Evolutionary conservation across 2,888 invertebrate genomes (phyloP), one percentile per base, ranked within the genome.

Genomic region (Didymodactylos carnosus): DNA sequence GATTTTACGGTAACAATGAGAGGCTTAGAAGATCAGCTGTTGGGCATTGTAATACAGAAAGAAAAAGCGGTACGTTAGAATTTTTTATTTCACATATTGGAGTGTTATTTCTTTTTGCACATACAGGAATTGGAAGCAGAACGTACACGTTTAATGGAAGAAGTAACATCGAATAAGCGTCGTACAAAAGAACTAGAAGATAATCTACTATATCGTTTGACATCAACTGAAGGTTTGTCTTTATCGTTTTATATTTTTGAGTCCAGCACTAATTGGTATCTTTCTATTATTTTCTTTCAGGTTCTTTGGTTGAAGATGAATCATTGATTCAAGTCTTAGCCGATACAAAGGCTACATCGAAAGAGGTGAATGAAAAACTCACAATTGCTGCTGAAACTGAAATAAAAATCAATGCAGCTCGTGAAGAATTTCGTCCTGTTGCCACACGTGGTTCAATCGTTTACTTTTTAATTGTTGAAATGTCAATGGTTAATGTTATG

Each of bases 1-100:
- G 94, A 95, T 82, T 95, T 95, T 81, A 95, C 95, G 1, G 95
- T 95, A 1, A 95, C 95, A 5, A 93, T 93, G 90, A 88, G 91
- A 80, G 94, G 95, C 14, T 84, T 95, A 39, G 95, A 95, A 84
- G 95, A 95, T 84, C 95, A 95, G 81, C 84, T 95, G 8, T 84
- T 95, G 39, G 94, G 87, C 4, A 86, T 94, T 76, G 94, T 95
- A 0, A 95, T 95, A 80, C 84, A 93, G 25, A 94, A 93, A 89
- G 95, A 95, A 82, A 94, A 94, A 84, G 89, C 92, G 1, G 51
- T 51, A 51, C 4, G 27, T 82, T 82, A n/a, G n/a, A n/a, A n/a
- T n/a, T n/a, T n/a, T n/a, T n/a, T n/a, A n/a, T n/a, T n/a, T n/a
- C 13, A 70, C 23, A 19, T n/a, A 70, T 70, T 70, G n/a, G n/a